A percentile compares a stretch with the other conserved stretches of the same genome.
Evolutionary conservation across 2,797 vertebrate species (phyloP).

Genomic region (Pangasius sanitwongsei): DNA sequence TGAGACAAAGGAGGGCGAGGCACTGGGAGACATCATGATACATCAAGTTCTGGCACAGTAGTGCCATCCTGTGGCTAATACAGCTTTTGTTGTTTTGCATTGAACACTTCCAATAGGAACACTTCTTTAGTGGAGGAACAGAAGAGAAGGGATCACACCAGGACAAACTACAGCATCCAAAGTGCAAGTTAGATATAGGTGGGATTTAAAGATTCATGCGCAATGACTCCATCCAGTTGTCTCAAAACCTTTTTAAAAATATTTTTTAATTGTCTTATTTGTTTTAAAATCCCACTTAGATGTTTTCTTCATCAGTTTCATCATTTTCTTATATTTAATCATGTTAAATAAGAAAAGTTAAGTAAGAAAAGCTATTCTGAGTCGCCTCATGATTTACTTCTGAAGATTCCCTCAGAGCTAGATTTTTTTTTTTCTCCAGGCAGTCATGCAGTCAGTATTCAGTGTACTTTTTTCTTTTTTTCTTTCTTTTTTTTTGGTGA

Average conservation of each 20-base stretch:
- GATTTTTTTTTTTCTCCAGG: not conserved
- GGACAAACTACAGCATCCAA: not conserved
- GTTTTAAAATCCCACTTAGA: not conserved
- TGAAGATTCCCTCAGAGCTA: not conserved
- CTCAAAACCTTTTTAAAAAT: not conserved
- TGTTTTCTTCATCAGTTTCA: not conserved
- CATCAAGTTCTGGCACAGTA: not conserved
- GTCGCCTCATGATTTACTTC: not conserved
- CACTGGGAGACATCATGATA: not conserved
- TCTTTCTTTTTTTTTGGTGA: not conserved
- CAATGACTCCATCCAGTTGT: not conserved
- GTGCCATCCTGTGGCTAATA: constrained; percentile 12
- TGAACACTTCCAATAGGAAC: not conserved
- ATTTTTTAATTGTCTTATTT: not conserved
- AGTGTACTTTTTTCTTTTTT: not conserved
- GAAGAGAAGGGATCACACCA: not conserved
- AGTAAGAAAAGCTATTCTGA: not conserved
- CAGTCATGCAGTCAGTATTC: not conserved
- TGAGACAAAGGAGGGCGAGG: not conserved
- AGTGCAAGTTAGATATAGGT: not conserved
- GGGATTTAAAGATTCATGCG: not conserved
- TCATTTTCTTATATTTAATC: not conserved
- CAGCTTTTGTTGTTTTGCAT: not conserved
- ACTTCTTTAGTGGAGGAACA: no score
- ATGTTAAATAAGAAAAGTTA: not conserved